phyloP scores from a whole-genome alignment of 2,797 vertebrate genomes.

The Spinibarbus caldwelli region DNA sequence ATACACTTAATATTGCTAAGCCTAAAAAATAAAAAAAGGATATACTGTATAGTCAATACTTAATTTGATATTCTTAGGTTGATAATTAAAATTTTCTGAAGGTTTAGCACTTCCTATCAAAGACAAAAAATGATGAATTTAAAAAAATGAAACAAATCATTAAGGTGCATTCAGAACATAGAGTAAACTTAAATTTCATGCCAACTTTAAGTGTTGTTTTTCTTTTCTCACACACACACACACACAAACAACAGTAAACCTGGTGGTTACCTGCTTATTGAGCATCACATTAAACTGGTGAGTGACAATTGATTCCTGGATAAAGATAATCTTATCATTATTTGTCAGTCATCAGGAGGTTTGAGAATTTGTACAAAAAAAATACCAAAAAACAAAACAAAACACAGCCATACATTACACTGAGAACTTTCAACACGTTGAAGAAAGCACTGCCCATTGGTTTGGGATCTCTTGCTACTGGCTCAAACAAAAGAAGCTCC shows the following conservation, averaged over 20 bases:
- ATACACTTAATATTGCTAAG: background rate
- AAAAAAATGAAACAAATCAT: background rate
- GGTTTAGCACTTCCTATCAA: background rate
- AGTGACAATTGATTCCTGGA: background rate
- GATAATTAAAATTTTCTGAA: background rate
- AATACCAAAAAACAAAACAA: background rate
- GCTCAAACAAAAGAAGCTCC: conserved; percentile 2
- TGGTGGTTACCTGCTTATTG: background rate
- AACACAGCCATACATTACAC: background rate
- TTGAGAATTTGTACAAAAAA: background rate
- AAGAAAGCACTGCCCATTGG: background rate
- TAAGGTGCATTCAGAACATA: background rate
- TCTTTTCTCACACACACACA: background rate
- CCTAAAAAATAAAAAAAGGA: background rate
- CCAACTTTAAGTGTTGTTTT: background rate
- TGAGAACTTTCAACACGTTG: background rate
- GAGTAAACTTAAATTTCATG: background rate
- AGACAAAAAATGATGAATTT: background rate
- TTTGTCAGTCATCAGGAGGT: too few species aligned
- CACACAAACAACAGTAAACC: background rate
- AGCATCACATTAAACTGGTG: background rate
- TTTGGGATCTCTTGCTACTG: background rate
- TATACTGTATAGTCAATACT: background rate
- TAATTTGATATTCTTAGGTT: background rate
- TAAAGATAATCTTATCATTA: background rate